A percentile compares a stretch with the other conserved stretches of the same genome.
phyloP scores from a whole-genome alignment of 2,797 vertebrate genomes.

The Parambassis ranga region DNA sequence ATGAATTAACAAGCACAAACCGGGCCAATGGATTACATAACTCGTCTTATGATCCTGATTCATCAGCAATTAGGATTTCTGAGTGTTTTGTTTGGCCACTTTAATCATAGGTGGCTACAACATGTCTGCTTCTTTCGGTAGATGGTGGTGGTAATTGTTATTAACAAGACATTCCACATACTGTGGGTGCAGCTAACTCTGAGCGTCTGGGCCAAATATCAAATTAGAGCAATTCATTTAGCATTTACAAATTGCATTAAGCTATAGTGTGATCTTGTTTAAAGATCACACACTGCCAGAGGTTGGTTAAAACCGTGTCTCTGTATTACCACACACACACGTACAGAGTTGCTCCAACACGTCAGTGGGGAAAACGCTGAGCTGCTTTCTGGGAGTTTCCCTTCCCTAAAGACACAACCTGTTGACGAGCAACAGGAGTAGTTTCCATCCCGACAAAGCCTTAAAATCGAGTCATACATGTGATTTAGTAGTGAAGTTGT shows the following conservation, averaged over 20 bases:
- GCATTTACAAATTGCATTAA: conserved; percentile 15
- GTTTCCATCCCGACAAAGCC: neutral
- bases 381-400: neutral
- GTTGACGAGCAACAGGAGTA: conserved; percentile 9
- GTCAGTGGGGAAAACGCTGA: neutral
- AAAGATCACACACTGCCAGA: neutral
- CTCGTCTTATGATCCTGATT: conserved; percentile 41
- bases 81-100: neutral
- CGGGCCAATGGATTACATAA: neutral
- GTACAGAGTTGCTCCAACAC: neutral
- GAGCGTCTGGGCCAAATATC: neutral
- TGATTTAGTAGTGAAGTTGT: neutral
- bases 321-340: neutral
- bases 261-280: conserved; percentile 1
- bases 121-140: neutral
- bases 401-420: neutral
- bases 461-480: neutral
- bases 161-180: neutral
- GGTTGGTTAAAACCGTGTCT: neutral
- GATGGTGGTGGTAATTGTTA: neutral
- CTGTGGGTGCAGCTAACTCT: neutral
- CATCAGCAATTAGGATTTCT: neutral
- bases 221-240: conserved; percentile 1
- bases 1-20: neutral
- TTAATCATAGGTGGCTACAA: neutral